Evolutionary conservation across 1,140 invertebrate species (phyloP), one percentile per base, ranked within the genome.

Genomic region (Centruroides sculpturatus): DNA sequence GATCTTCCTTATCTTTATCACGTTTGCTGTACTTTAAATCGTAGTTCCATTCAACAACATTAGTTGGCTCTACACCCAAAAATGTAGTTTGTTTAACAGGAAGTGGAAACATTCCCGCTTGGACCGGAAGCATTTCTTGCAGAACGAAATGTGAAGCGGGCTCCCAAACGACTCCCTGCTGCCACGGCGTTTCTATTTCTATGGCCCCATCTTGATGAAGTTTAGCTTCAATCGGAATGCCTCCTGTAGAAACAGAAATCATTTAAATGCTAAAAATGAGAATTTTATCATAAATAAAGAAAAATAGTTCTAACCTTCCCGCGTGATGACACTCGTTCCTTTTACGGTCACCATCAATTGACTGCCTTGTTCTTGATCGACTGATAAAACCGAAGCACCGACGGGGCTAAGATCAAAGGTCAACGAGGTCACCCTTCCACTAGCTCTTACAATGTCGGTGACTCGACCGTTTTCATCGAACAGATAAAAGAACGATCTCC

Each of bases 381-480:
- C 82, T 0, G 93, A 83, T 68, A 85, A 84, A 0, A 93, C 89
- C 11, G 85, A 85, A 0, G 91, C 89, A 4, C 90, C 90, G 75
- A 91, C 89, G 3, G 89, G 73, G 69, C 87, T 91, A 13, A 93
- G 74, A 73, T 93, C 89, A 69, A 93, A 93, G 1, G 83, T 83
- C 0, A 95, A 72, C 54, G 82, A 84, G 48, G 92, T 86, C 3
- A 92, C 83, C 75, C 89, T 84, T 1, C 91, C 93, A 35, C 91
- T 96, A 0, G 93, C 92, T 5, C 90, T 92, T 0, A 95, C 87
- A 3, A 90, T 87, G 5, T 85, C 85, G 4, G 86, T 89, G 0
- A 97, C 75, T 65, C 93, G 81, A 11, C 93, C 93, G 73, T 94
- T 95, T 69, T 90, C 87, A 70, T 98, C 92, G 69, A 96, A 98